Conservation (phyloP, 1,140 invertebrate genomes). For the Cherax quadricarinatus region DNA sequence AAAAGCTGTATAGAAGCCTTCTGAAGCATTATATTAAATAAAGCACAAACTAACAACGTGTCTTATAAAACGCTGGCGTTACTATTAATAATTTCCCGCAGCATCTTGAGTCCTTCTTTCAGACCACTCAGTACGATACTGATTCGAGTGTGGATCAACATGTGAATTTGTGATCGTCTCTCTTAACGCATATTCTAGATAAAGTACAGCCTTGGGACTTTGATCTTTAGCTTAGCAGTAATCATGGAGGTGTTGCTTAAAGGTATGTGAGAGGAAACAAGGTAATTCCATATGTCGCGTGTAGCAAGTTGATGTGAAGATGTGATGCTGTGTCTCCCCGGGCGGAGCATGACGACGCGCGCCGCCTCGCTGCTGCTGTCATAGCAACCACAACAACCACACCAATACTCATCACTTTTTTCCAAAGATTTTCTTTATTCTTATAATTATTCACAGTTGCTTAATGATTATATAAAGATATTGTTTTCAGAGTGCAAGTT, state of each 20-base stretch:
- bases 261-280: neutral
- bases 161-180: conserved; percentile 28
- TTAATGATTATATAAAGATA: neutral
- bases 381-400: conserved; percentile 28
- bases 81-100: neutral
- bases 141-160: conserved; percentile 27
- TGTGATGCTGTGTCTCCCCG: neutral
- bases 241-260: conserved; percentile 3
- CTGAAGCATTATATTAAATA: neutral
- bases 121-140: conserved; percentile 33
- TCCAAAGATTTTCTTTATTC: neutral
- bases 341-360: conserved; percentile 26
- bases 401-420: neutral
- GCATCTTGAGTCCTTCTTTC: neutral
- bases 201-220: conserved; percentile 15
- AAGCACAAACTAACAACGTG: neutral
- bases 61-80: neutral
- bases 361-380: neutral
- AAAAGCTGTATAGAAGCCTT: neutral
- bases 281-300: neutral
- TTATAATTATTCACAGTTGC: neutral
- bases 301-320: neutral
- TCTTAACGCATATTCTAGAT: neutral
- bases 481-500: neutral
- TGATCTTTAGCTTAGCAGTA: neutral